phyloP scores from a whole-genome alignment of 2,797 vertebrate species.

The Cottoperca gobio region DNA sequence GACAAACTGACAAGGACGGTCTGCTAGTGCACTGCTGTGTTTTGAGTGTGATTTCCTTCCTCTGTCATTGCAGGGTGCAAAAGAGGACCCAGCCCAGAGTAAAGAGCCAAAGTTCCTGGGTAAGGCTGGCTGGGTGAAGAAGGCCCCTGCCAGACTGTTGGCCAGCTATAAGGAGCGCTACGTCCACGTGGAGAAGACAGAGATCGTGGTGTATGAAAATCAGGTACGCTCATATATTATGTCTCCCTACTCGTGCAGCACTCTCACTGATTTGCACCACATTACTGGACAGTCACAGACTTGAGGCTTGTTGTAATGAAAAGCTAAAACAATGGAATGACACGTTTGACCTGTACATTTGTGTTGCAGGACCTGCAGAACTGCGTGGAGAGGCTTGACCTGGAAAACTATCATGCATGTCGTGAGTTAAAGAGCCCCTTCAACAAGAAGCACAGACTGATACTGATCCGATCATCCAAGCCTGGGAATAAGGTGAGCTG shows the following conservation, averaged over 20 bases:
- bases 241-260: not conserved
- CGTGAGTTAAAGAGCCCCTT: conserved; percentile 91
- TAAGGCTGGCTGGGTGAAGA: conserved; percentile 96
- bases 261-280: not conserved
- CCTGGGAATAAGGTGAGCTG: conserved; percentile 91
- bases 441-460: conserved; percentile 92
- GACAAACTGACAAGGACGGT: conserved; percentile 13
- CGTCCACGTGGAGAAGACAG: conserved; percentile 89
- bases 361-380: conserved; percentile 89
- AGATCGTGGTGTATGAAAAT: conserved; percentile 90
- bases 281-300: not conserved
- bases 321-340: not conserved
- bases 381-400: conserved; percentile 91
- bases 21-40: not conserved
- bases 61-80: conserved; percentile 76
- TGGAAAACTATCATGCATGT: conserved; percentile 94
- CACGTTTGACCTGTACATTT: conserved; percentile 12
- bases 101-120: conserved; percentile 75
- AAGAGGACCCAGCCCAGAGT: conserved; percentile 85
- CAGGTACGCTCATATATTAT: conserved; percentile 84
- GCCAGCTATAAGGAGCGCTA: conserved; percentile 93
- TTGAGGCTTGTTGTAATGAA: not conserved
- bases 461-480: conserved; percentile 87
- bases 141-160: conserved; percentile 88
- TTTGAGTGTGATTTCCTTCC: conserved; percentile 56